A percentile compares a stretch with the other conserved stretches of the same genome.
These are phyloP conservation scores for Tympanoctomys barrerae DNA, from an alignment of 2,797 vertebrate genomes.

Conservation along the genomic window DNA sequence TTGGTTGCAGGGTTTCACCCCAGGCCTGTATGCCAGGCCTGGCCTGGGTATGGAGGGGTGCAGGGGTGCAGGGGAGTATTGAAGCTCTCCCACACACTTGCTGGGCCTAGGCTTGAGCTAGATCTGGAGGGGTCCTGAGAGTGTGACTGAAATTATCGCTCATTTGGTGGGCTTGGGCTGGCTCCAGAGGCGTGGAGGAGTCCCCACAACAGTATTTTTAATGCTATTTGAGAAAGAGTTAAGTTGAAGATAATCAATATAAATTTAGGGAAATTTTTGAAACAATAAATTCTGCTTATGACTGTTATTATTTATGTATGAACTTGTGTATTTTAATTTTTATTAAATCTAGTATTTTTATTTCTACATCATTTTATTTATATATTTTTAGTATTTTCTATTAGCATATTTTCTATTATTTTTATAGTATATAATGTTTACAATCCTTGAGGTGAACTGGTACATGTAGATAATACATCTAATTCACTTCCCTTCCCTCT, in stretches of 20 bases:
- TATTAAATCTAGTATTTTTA: background rate
- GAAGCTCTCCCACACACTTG: no score
- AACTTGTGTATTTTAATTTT: background rate
- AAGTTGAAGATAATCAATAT: background rate
- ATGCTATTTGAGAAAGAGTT: background rate
- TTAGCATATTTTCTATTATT: background rate
- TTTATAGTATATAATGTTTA: background rate
- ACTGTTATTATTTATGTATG: background rate
- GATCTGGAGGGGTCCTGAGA: no score
- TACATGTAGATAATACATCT: background rate
- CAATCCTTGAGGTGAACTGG: background rate
- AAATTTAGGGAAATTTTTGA: background rate
- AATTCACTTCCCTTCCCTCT: background rate
- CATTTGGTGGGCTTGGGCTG: no score
- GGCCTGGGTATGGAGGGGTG: no score
- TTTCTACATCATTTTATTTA: background rate
- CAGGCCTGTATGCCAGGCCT: no score
- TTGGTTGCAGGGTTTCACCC: no score
- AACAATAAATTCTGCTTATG: background rate
- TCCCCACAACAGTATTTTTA: background rate
- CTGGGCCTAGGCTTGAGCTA: no score
- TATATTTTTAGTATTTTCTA: background rate
- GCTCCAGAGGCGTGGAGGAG: no score
- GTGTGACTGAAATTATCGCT: no score
- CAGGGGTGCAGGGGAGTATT: no score